These are phyloP conservation scores for Rhopalosiphum nymphaeae DNA, from an alignment of 2,888 invertebrate genomes.

Conservation along the genomic window DNA sequence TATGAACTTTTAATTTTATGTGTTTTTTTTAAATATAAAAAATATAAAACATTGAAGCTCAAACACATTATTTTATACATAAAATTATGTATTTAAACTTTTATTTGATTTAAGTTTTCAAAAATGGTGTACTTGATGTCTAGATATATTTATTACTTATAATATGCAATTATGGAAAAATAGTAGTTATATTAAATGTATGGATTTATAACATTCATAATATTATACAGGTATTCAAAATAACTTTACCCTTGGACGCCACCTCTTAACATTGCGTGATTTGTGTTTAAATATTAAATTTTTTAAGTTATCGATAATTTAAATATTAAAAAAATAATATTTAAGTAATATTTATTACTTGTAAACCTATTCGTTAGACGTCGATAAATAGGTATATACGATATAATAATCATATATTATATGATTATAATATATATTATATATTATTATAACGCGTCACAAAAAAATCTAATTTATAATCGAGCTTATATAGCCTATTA, in stretches of 20 bases:
- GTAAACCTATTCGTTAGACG: background rate
- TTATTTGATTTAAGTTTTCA: background rate
- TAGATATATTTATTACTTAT: background rate
- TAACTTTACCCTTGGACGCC: background rate
- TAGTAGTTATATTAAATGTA: background rate
- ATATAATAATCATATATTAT: background rate
- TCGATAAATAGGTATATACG: background rate
- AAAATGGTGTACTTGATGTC: background rate
- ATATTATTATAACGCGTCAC: background rate
- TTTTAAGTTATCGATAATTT: constrained; percentile 3
- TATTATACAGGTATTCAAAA: background rate
- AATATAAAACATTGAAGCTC: background rate
- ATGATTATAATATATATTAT: too few species aligned
- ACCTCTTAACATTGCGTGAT: constrained; percentile 12
- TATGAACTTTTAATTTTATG: background rate
- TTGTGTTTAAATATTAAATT: background rate
- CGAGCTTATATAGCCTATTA: background rate
- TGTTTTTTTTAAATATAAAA: background rate
- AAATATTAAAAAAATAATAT: background rate
- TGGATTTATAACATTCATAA: background rate
- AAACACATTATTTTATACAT: background rate
- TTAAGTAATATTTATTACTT: constrained; percentile 7
- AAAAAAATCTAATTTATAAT: background rate
- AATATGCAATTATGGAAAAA: background rate
- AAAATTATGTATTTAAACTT: background rate